phyloP scores from a whole-genome alignment of 2,888 invertebrate genomes.

The Phalangium opilio region DNA sequence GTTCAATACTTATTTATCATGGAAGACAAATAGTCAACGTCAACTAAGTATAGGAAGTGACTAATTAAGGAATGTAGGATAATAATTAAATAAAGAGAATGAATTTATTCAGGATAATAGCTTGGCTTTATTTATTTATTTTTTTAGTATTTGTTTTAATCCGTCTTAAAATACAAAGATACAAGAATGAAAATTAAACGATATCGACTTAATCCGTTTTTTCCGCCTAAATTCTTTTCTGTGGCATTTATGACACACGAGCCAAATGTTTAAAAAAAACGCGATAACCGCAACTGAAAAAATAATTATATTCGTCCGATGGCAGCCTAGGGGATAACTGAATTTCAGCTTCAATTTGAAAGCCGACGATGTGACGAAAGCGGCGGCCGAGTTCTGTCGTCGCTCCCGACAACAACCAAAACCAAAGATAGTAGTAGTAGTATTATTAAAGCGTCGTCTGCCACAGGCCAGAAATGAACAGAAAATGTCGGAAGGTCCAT shows the following conservation, averaged over 20 bases:
- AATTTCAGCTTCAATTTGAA: constrained; percentile 11
- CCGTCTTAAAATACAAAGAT: too few species aligned
- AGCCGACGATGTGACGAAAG: constrained; percentile 1
- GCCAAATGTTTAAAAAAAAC: constrained; percentile 46
- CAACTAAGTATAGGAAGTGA: too few species aligned
- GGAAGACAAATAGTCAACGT: background rate
- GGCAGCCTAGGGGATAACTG: constrained; percentile 8
- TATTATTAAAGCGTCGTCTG: background rate
- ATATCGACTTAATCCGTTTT: constrained; percentile 26
- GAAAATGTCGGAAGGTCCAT: too few species aligned
- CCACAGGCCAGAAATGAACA: too few species aligned
- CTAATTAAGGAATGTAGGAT: too few species aligned
- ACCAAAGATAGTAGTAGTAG: background rate
- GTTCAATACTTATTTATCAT: background rate
- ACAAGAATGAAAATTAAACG: too few species aligned
- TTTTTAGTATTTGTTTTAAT: too few species aligned
- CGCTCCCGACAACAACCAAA: too few species aligned
- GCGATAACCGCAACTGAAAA: constrained; percentile 29
- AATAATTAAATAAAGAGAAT: too few species aligned
- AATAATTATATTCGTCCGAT: constrained; percentile 9
- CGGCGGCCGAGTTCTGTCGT: too few species aligned
- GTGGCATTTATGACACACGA: constrained; percentile 64
- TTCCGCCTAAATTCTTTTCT: constrained; percentile 83
- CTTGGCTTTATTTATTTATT: too few species aligned
- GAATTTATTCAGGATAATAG: too few species aligned